phyloP scores from a whole-genome alignment of 2,888 invertebrate genomes.

The Tachina lurida region DNA sequence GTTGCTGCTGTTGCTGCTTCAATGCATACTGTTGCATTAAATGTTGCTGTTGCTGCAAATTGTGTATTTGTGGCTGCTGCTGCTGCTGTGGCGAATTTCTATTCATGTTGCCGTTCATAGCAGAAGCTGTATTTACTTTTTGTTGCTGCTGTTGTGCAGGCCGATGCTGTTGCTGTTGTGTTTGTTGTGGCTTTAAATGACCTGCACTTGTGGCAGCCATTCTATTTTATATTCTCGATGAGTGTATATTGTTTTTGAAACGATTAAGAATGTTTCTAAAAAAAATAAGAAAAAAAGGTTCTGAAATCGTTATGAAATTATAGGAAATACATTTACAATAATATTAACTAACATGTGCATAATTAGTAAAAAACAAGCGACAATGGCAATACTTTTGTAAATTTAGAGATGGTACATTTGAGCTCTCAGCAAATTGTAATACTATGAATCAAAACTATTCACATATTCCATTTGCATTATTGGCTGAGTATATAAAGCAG shows the following conservation, averaged over 20 bases:
- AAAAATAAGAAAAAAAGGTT: background rate
- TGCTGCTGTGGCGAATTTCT: conserved; percentile 73
- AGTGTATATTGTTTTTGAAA: background rate
- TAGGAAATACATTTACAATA: too few species aligned
- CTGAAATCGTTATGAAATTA: background rate
- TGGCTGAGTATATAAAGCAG: too few species aligned
- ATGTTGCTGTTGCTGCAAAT: conserved; percentile 75
- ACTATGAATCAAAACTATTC: too few species aligned
- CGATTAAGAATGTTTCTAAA: conserved; percentile 53
- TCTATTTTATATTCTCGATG: conserved; percentile 52
- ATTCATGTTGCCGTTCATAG: conserved; percentile 74
- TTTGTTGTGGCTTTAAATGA: conserved; percentile 76
- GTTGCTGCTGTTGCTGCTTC: conserved; percentile 76
- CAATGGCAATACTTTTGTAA: too few species aligned
- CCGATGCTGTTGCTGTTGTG: conserved; percentile 72
- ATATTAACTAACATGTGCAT: too few species aligned
- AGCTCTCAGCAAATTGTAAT: too few species aligned
- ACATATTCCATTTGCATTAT: too few species aligned
- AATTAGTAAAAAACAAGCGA: too few species aligned
- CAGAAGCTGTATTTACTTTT: conserved; percentile 77
- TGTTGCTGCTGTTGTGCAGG: conserved; percentile 76
- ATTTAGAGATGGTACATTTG: too few species aligned
- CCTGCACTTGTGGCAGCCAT: conserved; percentile 83
- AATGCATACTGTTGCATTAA: conserved; percentile 71
- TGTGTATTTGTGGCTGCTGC: conserved; percentile 75